Conservation (phyloP, 2,888 invertebrate genomes). For the Andrena hattorfiana region DNA sequence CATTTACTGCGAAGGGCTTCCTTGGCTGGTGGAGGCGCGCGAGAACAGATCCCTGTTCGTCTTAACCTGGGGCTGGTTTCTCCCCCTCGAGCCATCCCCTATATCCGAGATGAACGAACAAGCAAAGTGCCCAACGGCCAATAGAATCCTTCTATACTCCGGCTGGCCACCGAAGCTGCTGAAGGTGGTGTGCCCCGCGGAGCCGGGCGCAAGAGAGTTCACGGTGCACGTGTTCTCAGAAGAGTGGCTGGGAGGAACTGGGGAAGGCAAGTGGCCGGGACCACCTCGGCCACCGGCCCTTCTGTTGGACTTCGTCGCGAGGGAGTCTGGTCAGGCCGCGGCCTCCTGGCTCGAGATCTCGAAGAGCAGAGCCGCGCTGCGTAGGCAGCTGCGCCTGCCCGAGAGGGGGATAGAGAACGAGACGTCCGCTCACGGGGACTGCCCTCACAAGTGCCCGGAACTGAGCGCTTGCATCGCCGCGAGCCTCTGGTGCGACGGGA, state of each 20-base stretch:
- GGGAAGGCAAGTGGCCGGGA: slow-evolving; percentile 78
- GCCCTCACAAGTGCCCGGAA: slow-evolving; percentile 84
- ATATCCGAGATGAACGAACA: slow-evolving; percentile 74
- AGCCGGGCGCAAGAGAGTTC: slow-evolving; percentile 88
- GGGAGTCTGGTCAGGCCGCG: slow-evolving; percentile 91
- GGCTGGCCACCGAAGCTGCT: slow-evolving; percentile 87
- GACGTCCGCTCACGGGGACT: slow-evolving; percentile 78
- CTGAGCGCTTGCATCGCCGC: slow-evolving; percentile 83
- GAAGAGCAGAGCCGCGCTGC: slow-evolving; percentile 88
- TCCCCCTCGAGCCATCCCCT: slow-evolving; percentile 88
- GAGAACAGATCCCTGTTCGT: slow-evolving; percentile 93
- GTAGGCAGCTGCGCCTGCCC: slow-evolving; percentile 87
- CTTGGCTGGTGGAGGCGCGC: slow-evolving; percentile 93
- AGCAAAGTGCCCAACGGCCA: slow-evolving; percentile 90
- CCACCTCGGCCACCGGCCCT: slow-evolving; percentile 87
- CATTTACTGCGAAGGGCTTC: slow-evolving; percentile 90
- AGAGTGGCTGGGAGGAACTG: slow-evolving; percentile 88
- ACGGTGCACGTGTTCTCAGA: slow-evolving; percentile 93
- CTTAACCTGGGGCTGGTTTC: slow-evolving; percentile 93
- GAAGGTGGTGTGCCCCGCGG: slow-evolving; percentile 91
- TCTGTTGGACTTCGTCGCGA: slow-evolving; percentile 89
- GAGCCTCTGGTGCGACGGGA: slow-evolving; percentile 86
- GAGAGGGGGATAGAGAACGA: slow-evolving; percentile 80
- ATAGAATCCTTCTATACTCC: slow-evolving; percentile 93
- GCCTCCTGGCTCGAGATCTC: slow-evolving; percentile 92